These are phyloP conservation scores for Montipora cactus DNA, from an alignment of 64 coral and sea anemone species.

Conservation along the genomic window DNA sequence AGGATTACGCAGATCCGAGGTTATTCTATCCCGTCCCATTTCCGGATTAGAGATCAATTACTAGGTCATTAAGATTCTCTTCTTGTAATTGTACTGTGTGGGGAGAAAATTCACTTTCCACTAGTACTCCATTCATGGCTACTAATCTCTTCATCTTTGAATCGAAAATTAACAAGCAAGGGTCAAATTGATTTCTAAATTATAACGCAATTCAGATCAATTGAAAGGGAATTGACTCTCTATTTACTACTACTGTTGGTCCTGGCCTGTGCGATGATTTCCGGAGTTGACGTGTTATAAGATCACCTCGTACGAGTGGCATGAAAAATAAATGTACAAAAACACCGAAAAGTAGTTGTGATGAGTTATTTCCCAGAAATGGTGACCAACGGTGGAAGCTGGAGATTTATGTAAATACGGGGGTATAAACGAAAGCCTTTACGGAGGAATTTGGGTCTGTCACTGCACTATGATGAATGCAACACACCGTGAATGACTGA, in stretches of 20 bases:
- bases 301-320: not conserved
- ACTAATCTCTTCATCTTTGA: not conserved
- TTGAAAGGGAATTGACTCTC: not conserved
- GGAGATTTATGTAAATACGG: not conserved
- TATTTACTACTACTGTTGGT: not conserved
- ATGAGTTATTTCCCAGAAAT: not conserved
- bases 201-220: not conserved
- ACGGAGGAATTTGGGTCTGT: too few species aligned
- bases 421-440: not conserved
- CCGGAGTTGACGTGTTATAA: not conserved
- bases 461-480: not conserved
- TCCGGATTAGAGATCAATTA: conserved; percentile 35
- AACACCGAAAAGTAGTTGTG: not conserved
- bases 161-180: not conserved
- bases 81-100: not conserved
- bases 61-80: not conserved
- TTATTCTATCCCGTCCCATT: conserved; percentile 21
- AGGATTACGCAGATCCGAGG: not conserved
- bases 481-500: too few species aligned
- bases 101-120: not conserved
- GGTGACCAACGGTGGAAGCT: not conserved
- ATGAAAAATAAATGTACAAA: not conserved
- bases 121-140: not conserved
- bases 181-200: not conserved
- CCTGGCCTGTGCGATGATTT: too few species aligned